Percentiles rank a stretch among this genome's conserved stretches.
Evolutionary conservation across 2,113 vertebrate species (phyloP).

Genomic region (Callocephalon fimbriatum): DNA sequence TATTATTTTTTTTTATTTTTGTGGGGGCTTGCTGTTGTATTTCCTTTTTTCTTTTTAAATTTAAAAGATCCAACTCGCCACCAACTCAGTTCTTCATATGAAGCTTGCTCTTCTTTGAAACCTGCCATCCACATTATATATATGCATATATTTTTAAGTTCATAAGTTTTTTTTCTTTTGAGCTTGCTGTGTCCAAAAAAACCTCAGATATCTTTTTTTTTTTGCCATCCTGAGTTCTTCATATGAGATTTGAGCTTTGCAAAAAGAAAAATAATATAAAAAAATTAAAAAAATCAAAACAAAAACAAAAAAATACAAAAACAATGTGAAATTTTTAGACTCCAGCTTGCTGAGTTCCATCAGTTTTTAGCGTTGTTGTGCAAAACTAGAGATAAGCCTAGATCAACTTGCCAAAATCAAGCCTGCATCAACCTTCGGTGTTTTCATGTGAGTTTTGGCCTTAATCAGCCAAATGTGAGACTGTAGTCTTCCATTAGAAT

Average conservation of each 20-base stretch:
- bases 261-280: conserved; percentile 67
- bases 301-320: background rate
- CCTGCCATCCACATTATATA: conserved; percentile 78
- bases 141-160: conserved; percentile 77
- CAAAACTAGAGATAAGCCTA: conserved; percentile 82
- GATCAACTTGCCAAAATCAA: conserved; percentile 84
- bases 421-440: conserved; percentile 84
- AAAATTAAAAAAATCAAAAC: background rate
- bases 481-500: conserved; percentile 87
- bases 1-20: conserved; percentile 38
- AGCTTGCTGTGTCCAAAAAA: conserved; percentile 84
- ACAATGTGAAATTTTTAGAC: conserved; percentile 80
- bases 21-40: conserved; percentile 60
- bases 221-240: conserved; percentile 83
- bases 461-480: conserved; percentile 88
- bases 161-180: conserved; percentile 73
- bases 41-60: background rate
- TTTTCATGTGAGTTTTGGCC: conserved; percentile 82
- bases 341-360: conserved; percentile 84
- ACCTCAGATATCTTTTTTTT: conserved; percentile 38
- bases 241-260: conserved; percentile 82
- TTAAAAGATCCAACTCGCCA: conserved; percentile 72
- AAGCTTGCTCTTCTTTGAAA: conserved; percentile 79
- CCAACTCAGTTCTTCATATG: conserved; percentile 78
- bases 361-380: conserved; percentile 84